A percentile compares a stretch with the other conserved stretches of the same genome.
These are phyloP conservation scores for Crocuta crocuta DNA, from an alignment of 2,113 vertebrate genomes.

Conservation along the genomic window DNA sequence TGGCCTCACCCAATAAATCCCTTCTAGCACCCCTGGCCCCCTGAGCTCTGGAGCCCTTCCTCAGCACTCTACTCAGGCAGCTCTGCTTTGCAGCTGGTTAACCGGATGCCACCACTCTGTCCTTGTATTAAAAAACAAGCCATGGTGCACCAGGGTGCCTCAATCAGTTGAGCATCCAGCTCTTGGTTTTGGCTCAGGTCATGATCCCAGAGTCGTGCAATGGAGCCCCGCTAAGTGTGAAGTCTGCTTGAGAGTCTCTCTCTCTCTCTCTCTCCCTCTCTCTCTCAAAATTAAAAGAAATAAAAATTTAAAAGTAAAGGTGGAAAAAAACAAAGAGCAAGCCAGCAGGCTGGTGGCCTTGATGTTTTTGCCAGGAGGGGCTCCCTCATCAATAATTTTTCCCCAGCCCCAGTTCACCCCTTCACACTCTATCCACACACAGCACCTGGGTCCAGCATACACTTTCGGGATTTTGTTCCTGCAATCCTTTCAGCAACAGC, in stretches of 20 bases:
- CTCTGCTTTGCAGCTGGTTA: not conserved
- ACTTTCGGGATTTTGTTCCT: not conserved
- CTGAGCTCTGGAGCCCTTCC: not conserved
- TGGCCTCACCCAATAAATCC: not conserved
- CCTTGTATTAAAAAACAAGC: not conserved
- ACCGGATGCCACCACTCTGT: not conserved
- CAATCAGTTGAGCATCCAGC: too few relatives aligned
- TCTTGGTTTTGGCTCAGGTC: too few relatives aligned
- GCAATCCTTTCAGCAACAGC: rapidly evolving
- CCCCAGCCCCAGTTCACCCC: not conserved
- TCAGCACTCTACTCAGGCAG: not conserved
- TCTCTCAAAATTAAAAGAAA: too few relatives aligned
- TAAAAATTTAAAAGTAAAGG: too few relatives aligned
- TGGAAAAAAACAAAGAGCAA: too few relatives aligned
- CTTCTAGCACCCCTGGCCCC: not conserved
- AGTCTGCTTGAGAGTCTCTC: too few relatives aligned
- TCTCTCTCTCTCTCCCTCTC: too few relatives aligned
- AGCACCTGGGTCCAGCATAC: not conserved
- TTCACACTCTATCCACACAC: not conserved
- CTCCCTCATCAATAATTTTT: not conserved
- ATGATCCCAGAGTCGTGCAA: too few relatives aligned
- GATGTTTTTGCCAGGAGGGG: not conserved
- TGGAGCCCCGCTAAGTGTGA: too few relatives aligned
- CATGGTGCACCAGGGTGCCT: too few relatives aligned
- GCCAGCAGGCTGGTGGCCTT: rapidly evolving